These are phyloP conservation scores for Oxygymnocypris stewartii DNA, from an alignment of 2,113 vertebrate genomes.

Conservation along the genomic window DNA sequence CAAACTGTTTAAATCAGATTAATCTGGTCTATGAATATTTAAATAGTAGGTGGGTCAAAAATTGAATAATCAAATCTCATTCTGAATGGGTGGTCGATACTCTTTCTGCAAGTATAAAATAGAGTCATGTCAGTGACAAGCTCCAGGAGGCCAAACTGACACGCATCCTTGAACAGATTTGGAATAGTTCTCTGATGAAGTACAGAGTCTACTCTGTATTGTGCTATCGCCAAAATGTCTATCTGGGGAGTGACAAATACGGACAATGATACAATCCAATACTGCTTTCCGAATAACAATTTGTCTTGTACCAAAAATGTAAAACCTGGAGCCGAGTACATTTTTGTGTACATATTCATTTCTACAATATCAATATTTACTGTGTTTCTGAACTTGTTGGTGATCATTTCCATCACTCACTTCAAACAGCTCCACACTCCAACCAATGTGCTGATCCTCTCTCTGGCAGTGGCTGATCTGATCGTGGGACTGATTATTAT, in stretches of 20 bases:
- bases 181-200: not conserved
- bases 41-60: not conserved
- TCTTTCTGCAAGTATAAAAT: not conserved
- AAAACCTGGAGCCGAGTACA: not conserved
- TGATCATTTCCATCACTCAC: slow-evolving; percentile 62
- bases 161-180: not conserved
- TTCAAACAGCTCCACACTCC: slow-evolving; percentile 74
- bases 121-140: not conserved
- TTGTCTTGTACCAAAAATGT: slow-evolving; percentile 11
- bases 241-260: not conserved
- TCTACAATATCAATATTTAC: slow-evolving; percentile 20
- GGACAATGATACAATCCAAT: not conserved
- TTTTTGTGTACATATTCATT: slow-evolving; percentile 31
- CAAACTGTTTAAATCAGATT: not conserved
- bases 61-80: not conserved
- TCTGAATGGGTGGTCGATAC: not conserved
- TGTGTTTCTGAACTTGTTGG: slow-evolving; percentile 54
- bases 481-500: slow-evolving; percentile 74
- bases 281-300: not conserved
- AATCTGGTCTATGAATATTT: not conserved
- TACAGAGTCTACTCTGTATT: not conserved
- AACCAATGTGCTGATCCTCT: slow-evolving; percentile 72
- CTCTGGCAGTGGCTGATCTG: slow-evolving; percentile 69
- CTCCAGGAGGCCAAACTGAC: not conserved
- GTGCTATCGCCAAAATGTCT: not conserved